Conservation (phyloP, 1,140 invertebrate species). For the Philopotamus ludificatus region DNA sequence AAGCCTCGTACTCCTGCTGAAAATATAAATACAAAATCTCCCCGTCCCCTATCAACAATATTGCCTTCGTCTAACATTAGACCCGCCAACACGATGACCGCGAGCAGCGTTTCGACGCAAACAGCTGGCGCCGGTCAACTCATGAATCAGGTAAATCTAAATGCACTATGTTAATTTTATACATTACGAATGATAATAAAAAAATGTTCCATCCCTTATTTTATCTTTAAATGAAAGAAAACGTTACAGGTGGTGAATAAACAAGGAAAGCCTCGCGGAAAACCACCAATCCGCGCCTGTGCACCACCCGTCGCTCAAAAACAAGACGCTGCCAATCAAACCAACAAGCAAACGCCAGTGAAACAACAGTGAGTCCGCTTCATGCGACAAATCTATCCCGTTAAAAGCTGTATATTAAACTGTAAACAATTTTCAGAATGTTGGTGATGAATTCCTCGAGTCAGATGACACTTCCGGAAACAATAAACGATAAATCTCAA, state of each 20-base stretch:
- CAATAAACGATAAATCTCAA: conserved; percentile 49
- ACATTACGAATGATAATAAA: neutral
- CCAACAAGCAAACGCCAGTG: conserved; percentile 54
- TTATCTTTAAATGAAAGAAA: neutral
- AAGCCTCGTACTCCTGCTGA: conserved; percentile 57
- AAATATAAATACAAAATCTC: conserved; percentile 55
- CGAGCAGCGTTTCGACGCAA: conserved; percentile 74
- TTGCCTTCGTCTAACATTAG: conserved; percentile 68
- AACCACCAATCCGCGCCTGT: conserved; percentile 58
- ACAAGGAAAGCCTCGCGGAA: conserved; percentile 54
- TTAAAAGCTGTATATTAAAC: neutral
- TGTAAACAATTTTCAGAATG: conserved; percentile 47
- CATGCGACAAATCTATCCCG: neutral
- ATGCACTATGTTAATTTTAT: too few relatives aligned
- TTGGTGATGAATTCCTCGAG: conserved; percentile 58
- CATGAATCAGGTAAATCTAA: conserved; percentile 59
- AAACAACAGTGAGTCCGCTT: conserved; percentile 48
- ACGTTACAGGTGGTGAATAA: conserved; percentile 44
- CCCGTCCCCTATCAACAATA: conserved; percentile 64
- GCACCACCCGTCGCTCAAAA: conserved; percentile 59
- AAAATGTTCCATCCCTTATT: neutral
- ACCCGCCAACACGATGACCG: conserved; percentile 49
- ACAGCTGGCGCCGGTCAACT: conserved; percentile 64
- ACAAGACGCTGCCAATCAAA: conserved; percentile 72
- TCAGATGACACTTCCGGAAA: conserved; percentile 55